These are phyloP conservation scores for Lichenostomus cassidix DNA, from an alignment of 2,113 vertebrate species.

Conservation along the genomic window DNA sequence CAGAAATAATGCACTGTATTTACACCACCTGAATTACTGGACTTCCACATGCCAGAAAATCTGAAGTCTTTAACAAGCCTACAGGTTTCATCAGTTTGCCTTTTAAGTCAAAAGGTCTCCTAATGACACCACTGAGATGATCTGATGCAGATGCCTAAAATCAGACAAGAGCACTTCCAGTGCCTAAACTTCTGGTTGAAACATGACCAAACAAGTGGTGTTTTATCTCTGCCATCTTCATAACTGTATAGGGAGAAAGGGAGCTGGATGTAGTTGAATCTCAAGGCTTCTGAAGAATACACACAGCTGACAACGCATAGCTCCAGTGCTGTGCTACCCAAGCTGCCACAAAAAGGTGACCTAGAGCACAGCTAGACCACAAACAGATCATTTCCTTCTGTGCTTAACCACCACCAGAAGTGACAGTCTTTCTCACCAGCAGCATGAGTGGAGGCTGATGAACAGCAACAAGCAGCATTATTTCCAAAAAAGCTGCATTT, in stretches of 20 bases:
- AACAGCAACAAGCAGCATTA: neutral
- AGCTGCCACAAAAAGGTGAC: neutral
- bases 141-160: neutral
- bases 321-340: neutral
- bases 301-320: neutral
- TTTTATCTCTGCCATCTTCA: neutral
- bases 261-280: fast-evolving
- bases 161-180: neutral
- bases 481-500: neutral
- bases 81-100: neutral
- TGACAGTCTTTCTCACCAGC: neutral
- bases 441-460: neutral
- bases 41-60: neutral
- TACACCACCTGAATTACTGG: neutral
- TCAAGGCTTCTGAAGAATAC: neutral
- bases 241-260: neutral
- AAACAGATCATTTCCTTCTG: neutral
- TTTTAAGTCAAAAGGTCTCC: neutral
- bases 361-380: neutral
- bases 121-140: neutral
- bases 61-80: neutral
- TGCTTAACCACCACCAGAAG: neutral
- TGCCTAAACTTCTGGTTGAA: neutral
- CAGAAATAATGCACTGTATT: neutral
- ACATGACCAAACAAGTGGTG: neutral